Evolutionary conservation across 23 tunicate species (phyloP).

Genomic region (Phallusia fumigata): DNA sequence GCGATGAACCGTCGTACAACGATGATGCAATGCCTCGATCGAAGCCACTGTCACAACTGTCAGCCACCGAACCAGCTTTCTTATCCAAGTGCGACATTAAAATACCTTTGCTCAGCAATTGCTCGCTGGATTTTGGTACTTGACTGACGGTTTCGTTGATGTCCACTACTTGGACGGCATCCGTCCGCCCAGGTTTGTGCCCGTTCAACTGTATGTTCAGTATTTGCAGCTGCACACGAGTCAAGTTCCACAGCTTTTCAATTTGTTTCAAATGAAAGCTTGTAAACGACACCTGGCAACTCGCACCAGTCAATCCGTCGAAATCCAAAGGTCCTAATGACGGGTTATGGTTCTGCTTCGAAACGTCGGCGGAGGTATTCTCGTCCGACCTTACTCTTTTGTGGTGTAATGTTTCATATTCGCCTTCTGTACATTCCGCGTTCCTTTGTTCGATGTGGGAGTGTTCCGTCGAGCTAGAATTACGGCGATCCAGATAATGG

Average conservation of each 20-base stretch:
- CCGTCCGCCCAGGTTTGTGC: not conserved
- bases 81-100: not conserved
- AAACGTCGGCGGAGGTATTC: not conserved
- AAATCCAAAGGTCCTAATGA: not conserved
- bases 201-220: constrained; percentile 6
- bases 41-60: constrained; percentile 9
- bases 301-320: not conserved
- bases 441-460: not conserved
- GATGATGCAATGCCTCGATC: not conserved
- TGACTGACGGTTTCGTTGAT: not conserved
- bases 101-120: not conserved
- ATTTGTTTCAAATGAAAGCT: not conserved
- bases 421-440: constrained; percentile 1
- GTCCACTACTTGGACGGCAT: not conserved
- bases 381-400: not conserved
- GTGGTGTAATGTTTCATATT: constrained; percentile 12
- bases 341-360: not conserved
- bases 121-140: not conserved
- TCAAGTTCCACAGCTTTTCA: not conserved
- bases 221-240: constrained; percentile 9
- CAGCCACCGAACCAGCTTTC: not conserved
- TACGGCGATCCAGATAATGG: constrained; percentile 9
- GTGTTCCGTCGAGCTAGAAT: not conserved
- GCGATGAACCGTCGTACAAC: not conserved
- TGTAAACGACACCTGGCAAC: not conserved